Evolutionary conservation across 2,888 invertebrate species (phyloP).

Genomic region (Pimpla rufipes): DNA sequence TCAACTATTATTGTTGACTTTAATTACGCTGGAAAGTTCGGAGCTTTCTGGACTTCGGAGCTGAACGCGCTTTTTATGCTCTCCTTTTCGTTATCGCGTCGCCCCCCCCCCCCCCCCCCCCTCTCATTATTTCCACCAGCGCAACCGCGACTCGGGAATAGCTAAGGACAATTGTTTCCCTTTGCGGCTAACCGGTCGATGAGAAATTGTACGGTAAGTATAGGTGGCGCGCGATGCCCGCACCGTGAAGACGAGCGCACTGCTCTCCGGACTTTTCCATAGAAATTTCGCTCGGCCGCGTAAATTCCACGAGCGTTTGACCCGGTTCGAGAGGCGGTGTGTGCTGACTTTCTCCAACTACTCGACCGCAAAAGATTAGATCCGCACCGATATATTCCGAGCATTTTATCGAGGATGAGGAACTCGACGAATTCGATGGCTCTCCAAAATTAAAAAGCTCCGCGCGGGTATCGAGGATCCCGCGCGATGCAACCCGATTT

Average conservation of each 20-base stretch:
- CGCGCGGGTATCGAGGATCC: neutral
- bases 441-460: conserved; percentile 7
- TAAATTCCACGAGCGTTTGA: conserved; percentile 14
- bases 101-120: neutral
- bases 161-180: conserved; percentile 25
- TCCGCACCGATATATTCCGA: conserved; percentile 1
- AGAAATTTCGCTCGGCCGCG: conserved; percentile 13
- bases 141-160: neutral
- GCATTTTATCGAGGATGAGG: neutral
- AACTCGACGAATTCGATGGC: conserved; percentile 3
- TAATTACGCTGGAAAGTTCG: neutral
- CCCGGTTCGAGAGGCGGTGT: neutral
- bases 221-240: conserved; percentile 3
- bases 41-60: conserved; percentile 4
- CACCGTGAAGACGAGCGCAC: neutral
- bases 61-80: conserved; percentile 20
- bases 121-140: conserved; percentile 20
- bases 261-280: conserved; percentile 3
- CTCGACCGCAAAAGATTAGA: neutral
- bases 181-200: conserved; percentile 2
- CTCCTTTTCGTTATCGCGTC: conserved; percentile 24
- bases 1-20: conserved; percentile 16
- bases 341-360: neutral
- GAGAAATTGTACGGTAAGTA: conserved; percentile 19
- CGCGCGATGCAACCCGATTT: neutral